Evolutionary conservation across 2,888 invertebrate species (phyloP), one percentile per base, ranked within the genome.

Genomic region (Erpobdella octoculata): DNA sequence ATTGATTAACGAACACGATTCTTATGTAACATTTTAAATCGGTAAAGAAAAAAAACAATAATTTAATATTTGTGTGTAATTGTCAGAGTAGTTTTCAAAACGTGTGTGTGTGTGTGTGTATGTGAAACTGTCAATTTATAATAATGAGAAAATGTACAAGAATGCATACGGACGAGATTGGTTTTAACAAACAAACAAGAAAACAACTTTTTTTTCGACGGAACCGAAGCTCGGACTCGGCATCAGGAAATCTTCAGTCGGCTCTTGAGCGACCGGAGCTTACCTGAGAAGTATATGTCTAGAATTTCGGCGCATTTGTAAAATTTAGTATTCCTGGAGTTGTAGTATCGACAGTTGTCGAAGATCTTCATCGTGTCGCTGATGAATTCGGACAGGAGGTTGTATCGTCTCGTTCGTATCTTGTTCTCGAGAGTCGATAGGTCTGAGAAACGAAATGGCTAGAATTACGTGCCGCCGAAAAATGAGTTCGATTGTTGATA

Each of bases 321-420:
- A 85, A 95, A 94, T 74, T 92, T 91, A 25, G 95, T 93, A 83
- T 93, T 93, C 81, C 91, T 90, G 73, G 93, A 92, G 85, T 96
- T 96, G 85, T 94, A 96, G 82, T 93, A 92, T 77, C 96, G 90
- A 87, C 97, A 97, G 85, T 98, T 98, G 86, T 97, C 95, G 85
- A 97, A 96, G 81, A 98, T 93, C 85, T 93, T 93, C 75, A 93
- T 94, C 89, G 96, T 92, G 83, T 97, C 97, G 82, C 92, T 92
- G 81, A 95, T 92, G 84, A 96, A 95, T 82, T 97, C 94, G 82
- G 91, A 90, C 78, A 96, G 86, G 82, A 89, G 91, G 80, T 88
- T 89, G 84, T 96, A 96, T 67, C 86, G 87, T 80, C 89, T 88
- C 78, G 89, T 89, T 80, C 89, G 89, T 82, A 95, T 89, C 85